Conservation (phyloP, 1,140 invertebrate species). For the Solenopsis fugax region DNA sequence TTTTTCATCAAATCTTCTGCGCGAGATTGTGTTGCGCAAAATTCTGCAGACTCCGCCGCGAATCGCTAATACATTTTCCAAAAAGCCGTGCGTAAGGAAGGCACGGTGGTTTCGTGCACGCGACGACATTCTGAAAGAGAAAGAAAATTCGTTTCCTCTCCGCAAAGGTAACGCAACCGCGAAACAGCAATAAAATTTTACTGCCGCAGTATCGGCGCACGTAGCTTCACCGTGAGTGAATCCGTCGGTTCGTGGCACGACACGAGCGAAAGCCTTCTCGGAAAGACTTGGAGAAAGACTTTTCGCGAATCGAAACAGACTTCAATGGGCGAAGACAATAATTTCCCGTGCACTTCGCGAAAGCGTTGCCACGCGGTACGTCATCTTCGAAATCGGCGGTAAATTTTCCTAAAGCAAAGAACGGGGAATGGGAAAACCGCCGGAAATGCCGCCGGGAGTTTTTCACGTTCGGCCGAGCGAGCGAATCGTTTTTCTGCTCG, state of each 20-base stretch:
- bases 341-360: constrained; percentile 37
- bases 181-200: constrained; percentile 25
- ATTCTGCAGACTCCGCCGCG: background rate
- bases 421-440: constrained; percentile 10
- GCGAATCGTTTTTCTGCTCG: constrained; percentile 28
- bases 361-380: constrained; percentile 5
- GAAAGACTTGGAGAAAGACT: background rate
- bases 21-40: background rate
- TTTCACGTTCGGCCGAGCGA: constrained; percentile 40
- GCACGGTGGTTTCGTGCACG: background rate
- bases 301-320: background rate
- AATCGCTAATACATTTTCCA: constrained; percentile 33
- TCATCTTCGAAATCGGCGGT: constrained; percentile 43
- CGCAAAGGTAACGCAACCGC: constrained; percentile 3
- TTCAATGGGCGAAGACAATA: constrained; percentile 39
- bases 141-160: background rate
- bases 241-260: constrained; percentile 18
- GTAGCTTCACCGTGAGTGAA: constrained; percentile 16
- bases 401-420: constrained; percentile 53
- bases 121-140: background rate
- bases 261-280: background rate
- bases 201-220: background rate
- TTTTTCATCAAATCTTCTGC: constrained; percentile 26
- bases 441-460: constrained; percentile 40
- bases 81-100: background rate